These are phyloP conservation scores for Blastobasis lacticolella DNA, from an alignment of 2,888 invertebrate genomes.

Conservation along the genomic window DNA sequence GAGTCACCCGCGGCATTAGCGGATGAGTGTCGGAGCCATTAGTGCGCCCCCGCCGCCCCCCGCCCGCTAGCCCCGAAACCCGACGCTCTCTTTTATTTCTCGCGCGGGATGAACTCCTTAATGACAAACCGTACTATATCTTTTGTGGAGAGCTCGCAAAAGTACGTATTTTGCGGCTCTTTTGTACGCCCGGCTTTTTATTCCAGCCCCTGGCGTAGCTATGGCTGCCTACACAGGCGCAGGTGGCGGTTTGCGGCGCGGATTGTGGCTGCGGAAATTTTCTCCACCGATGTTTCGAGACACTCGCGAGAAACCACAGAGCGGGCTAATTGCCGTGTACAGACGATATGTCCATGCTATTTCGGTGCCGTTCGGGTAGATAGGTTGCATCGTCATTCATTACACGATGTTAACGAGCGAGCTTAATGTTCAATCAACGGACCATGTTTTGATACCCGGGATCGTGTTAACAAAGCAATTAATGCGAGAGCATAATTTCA, in stretches of 20 bases:
- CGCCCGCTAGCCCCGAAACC: constrained; percentile 46
- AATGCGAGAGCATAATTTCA: constrained; percentile 17
- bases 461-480: constrained; percentile 12
- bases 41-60: constrained; percentile 43
- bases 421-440: constrained; percentile 2
- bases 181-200: constrained; percentile 68
- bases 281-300: background rate
- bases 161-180: constrained; percentile 74
- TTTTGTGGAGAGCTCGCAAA: constrained; percentile 72
- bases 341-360: no score
- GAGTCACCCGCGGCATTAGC: constrained; percentile 74
- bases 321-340: no score
- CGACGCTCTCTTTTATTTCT: constrained; percentile 72
- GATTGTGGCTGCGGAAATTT: background rate
- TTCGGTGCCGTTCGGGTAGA: constrained; percentile 1
- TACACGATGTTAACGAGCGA: background rate
- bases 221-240: background rate
- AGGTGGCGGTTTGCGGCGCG: background rate
- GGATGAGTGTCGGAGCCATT: constrained; percentile 74
- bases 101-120: constrained; percentile 75
- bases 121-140: constrained; percentile 75
- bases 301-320: no score
- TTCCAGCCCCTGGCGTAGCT: constrained; percentile 29
- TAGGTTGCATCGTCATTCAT: background rate
- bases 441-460: constrained; percentile 11